Base-by-base conservation (phyloP, 1,140 invertebrate species). In the Lasioglossum baleicum region DNA sequence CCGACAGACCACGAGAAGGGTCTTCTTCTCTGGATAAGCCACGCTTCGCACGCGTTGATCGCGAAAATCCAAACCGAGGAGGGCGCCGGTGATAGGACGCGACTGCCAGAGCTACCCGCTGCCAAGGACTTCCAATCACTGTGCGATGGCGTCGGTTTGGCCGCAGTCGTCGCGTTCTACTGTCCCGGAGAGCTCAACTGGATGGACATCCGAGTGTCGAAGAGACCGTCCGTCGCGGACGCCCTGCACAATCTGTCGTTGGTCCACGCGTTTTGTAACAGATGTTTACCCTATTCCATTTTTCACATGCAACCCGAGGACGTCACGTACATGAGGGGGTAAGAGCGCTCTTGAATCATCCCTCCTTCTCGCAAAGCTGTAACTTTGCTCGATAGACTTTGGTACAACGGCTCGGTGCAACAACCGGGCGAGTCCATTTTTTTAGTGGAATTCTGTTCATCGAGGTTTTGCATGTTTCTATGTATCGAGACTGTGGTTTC, bases 251-350 rank as follows among this genome's bases (percentile, higher is more conserved):
- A 99, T 94, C 95, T 99, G 42, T 95, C 96, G 86, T 94, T 99
- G 84, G 96, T 99, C 63, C 95, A 97, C 89, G 95, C 96, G 86
- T 99, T 99, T 94, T 99, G 98, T 91, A 93, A 95, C 83, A 95
- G 95, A 91, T 95, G 95, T 91, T 95, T 99, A 90, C 97, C 98
- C 81, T 96, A 96, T 92, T 96, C 97, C 88, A 96, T 98, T 90
- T 99, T 99, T 94, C 98, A 99, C 91, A 97, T 99, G 94, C 96
- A 96, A 90, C 97, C 98, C 60, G 98, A 99, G 92, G 99, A 99
- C 92, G 96, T 99, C 68, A 97, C 99, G 42, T 99, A 99, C 90
- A 97, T 98, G 95, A 95, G 98, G 92, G 97, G 97, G 97, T 98
- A 91, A 60, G 81, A 2, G 13, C 8, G 44, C 8, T 3, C 44